A percentile compares a stretch with the other conserved stretches of the same genome.
Conservation (phyloP, 2,888 invertebrate species). For the Acleris holmiana region DNA sequence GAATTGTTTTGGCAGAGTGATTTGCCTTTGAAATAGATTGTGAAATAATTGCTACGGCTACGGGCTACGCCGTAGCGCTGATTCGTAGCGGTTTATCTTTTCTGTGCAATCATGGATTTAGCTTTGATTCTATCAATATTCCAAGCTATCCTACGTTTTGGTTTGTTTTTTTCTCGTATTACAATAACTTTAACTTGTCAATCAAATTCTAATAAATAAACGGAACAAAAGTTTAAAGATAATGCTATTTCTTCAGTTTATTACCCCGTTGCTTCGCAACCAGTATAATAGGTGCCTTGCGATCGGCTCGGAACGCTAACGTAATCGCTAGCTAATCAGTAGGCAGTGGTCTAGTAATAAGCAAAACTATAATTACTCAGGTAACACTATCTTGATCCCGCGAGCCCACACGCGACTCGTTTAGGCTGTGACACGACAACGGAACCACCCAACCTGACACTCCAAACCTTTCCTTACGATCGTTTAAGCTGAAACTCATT, state of each 20-base stretch:
- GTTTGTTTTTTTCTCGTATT: too few species aligned
- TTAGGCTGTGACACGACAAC: constrained; percentile 70
- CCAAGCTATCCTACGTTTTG: too few species aligned
- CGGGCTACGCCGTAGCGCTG: constrained; percentile 9
- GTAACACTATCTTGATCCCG: constrained; percentile 70
- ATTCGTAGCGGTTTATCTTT: background rate
- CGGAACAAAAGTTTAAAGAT: too few species aligned
- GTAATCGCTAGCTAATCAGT: constrained; percentile 26
- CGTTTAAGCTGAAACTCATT: background rate
- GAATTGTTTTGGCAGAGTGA: constrained; percentile 33
- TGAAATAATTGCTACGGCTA: constrained; percentile 4
- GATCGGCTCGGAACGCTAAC: constrained; percentile 12
- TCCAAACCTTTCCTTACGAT: constrained; percentile 52
- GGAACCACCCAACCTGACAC: constrained; percentile 63
- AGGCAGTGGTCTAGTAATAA: constrained; percentile 52
- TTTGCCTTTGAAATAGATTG: constrained; percentile 29
- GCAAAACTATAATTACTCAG: constrained; percentile 75
- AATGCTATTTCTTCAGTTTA: background rate
- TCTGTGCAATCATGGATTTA: background rate
- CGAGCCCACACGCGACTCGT: constrained; percentile 69
- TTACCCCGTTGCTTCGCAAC: constrained; percentile 9
- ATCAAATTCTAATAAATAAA: too few species aligned
- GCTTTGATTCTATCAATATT: too few species aligned
- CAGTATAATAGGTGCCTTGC: background rate
- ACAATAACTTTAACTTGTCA: too few species aligned